Evolutionary conservation across 2,888 invertebrate species (phyloP), one percentile per base, ranked within the genome.

Genomic region (Leistus spinibarbis): DNA sequence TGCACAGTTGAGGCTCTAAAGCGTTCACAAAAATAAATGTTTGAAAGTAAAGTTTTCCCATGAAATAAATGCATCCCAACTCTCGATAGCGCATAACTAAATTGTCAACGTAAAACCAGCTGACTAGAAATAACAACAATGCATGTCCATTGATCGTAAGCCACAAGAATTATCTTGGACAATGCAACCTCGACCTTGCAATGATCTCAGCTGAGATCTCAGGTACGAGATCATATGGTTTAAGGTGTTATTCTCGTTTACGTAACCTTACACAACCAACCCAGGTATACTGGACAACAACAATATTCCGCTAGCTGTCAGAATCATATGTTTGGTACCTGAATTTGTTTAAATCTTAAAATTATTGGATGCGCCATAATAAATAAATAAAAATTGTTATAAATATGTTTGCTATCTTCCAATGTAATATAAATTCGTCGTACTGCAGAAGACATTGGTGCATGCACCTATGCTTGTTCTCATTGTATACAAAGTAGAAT

Each of bases 161-260:
- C 67, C 67, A 67, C 67, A 67, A 67, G 67, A 66, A 66, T 60
- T 60, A 67, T 22, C 54, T 53, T 67, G 67, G 19, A 67, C 20
- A 67, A 67, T 67, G 22, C 60, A 19, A 19, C 60, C 54, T 40
- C 54, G 67, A 67, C 67, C 67, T 67, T 54, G 67, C 40, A 10
- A 9, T 13, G 13, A 19, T 60, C 60, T 60, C 57, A 57, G 57
- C 7, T 57, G 10, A 17, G 57, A 16, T 57, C 57, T 16, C 60
- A 19, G 17, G 20, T 22, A 60, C 40, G 40, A 19, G 16, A 60
- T 19, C 60, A 60, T 60, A 60, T 60, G 60, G 16, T 60, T 60
- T 17, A 20, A 40, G 4, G 60, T 60, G 60, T 60, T 60, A 19
- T 60, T 60, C 60, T 60, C 20, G 60, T 22, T 60, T 60, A 22